Evolutionary conservation across 2,797 vertebrate species (phyloP), one percentile per base, ranked within the genome.

Genomic region (Pachyuromys duprasi): DNA sequence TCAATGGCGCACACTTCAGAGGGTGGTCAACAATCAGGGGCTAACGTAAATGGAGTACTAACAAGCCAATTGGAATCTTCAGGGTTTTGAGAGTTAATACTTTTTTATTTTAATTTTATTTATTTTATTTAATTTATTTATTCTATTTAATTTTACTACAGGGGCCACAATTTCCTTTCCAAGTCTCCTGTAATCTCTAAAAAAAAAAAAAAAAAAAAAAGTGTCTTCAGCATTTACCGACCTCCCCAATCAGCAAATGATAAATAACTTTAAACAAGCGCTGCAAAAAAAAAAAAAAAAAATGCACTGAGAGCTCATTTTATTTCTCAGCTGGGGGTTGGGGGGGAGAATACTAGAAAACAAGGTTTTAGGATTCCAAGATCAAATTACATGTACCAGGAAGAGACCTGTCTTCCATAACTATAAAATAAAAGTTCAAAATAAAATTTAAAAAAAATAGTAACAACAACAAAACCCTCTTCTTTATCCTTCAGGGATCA

Each of bases 381-480:
- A 94, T 80, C 45, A 81, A 93, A 33, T 87, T 81, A 74, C 36
- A 82, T 17, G 15, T 8, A 80, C 74, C 42, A 0, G 26, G 33
- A 13, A 55, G 28, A 67, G 53, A 42, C 3, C 65, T 55, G 45
- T 12, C 39, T 45, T 62, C 78, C 60, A 53, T 14, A 91, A 78
- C 63, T 84, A 69, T 62, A 83, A 94, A 93, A 72, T n/a, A 87
- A 28, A 89, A 83, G 86, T 60, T 70, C 8, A 57, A 84, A 95
- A 67, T 42, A 55, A 83, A 91, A 62, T 69, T 49, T 26, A 81
- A 86, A 36, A 17, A 60, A 63, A 15, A 87, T 81, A 49, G 67
- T 67, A 31, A 33, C 55, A 76, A 18, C 49, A n/a, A 28, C 55
- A 70, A 26, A 17, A 69, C 4, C 80, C 33, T 91, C 60, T 60